Evolutionary conservation across 2,113 vertebrate species (phyloP).

Genomic region (Nothocercus julius): DNA sequence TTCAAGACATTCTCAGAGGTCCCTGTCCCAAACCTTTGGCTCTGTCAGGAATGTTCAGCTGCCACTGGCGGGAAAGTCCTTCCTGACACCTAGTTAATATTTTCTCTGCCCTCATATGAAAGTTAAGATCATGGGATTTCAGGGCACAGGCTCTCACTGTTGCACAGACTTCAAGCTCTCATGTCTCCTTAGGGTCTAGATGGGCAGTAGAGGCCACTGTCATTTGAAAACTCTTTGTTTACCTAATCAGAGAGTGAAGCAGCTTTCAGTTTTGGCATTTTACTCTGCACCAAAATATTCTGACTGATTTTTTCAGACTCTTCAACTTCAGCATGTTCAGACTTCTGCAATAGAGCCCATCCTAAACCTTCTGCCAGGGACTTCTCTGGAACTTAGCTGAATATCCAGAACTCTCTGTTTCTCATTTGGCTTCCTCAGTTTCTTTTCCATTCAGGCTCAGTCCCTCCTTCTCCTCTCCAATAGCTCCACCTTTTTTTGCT

Average conservation of each 20-base stretch:
- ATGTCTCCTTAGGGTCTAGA: neutral
- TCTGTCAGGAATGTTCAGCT: neutral
- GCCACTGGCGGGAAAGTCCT: accelerated
- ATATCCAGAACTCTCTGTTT: slow-evolving; percentile 15
- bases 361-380: slow-evolving; percentile 6
- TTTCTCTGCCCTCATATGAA: neutral
- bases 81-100: neutral
- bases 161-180: neutral
- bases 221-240: neutral
- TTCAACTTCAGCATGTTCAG: neutral
- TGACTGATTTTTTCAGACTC: slow-evolving; percentile 16
- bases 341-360: neutral
- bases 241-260: neutral
- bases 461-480: neutral
- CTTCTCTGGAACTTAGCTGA: slow-evolving; percentile 18
- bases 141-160: neutral
- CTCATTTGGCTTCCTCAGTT: neutral
- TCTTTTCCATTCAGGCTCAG: slow-evolving; percentile 14
- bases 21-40: neutral
- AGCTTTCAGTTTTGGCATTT: slow-evolving; percentile 8
- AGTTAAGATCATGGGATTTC: neutral
- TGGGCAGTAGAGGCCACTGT: neutral
- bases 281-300: neutral
- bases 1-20: neutral
- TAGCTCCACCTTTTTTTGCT: neutral